Percentiles rank a stretch among this genome's conserved stretches.
phyloP scores from a whole-genome alignment of 2,113 vertebrate species.

The Girardinichthys multiradiatus region DNA sequence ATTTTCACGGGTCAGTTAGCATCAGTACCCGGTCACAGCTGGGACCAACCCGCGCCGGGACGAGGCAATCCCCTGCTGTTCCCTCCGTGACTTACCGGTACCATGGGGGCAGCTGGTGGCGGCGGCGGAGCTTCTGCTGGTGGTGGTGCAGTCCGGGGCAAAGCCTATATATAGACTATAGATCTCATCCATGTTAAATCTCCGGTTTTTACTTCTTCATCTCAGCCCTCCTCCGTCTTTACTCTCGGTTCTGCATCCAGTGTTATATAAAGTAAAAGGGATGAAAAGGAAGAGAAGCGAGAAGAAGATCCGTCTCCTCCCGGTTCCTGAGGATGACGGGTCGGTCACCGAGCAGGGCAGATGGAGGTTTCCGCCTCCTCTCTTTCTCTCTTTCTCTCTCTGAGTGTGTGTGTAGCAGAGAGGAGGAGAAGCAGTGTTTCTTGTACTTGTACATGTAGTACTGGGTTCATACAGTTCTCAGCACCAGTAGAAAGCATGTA shows the following conservation, averaged over 20 bases:
- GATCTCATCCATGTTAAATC: constrained; percentile 16
- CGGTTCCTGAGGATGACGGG: constrained; percentile 68
- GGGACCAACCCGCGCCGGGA: constrained; percentile 20
- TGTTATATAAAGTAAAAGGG: not conserved
- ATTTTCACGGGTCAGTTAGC: constrained; percentile 65
- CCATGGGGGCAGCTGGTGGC: constrained; percentile 56
- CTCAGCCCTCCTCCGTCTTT: not conserved
- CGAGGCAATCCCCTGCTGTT: not conserved
- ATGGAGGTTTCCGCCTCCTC: constrained; percentile 72
- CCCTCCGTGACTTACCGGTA: constrained; percentile 69
- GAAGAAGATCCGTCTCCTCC: constrained; percentile 43
- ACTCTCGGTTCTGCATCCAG: not conserved
- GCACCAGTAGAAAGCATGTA: not conserved
- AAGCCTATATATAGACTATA: constrained; percentile 61
- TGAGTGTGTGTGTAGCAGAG: constrained; percentile 12
- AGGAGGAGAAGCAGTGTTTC: constrained; percentile 34
- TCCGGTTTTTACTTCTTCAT: constrained; percentile 1
- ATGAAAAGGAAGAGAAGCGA: not conserved
- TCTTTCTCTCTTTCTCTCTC: not conserved
- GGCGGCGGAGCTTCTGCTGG: constrained; percentile 46
- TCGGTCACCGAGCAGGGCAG: constrained; percentile 77
- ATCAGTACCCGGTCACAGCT: constrained; percentile 13
- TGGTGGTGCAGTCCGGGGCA: constrained; percentile 73
- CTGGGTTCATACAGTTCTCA: not conserved
- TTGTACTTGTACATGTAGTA: not conserved